A percentile compares a stretch with the other conserved stretches of the same genome.
Conservation (phyloP, 2,888 invertebrate species). For the Synanthedon formicaeformis region DNA sequence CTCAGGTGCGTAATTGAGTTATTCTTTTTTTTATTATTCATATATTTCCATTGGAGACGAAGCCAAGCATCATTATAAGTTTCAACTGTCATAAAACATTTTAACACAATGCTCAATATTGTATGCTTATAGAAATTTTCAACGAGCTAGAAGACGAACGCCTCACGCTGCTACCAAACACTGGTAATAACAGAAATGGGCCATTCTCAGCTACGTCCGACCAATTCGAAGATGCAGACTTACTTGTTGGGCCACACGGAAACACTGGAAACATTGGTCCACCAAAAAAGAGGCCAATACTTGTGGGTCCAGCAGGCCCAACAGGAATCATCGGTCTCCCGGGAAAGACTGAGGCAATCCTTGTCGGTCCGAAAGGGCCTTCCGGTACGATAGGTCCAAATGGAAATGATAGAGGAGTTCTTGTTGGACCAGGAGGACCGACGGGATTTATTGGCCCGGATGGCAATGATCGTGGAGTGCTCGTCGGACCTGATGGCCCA, state of each 20-base stretch:
- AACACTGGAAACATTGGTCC: constrained; percentile 25
- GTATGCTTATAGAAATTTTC: constrained; percentile 34
- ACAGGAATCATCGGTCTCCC: constrained; percentile 31
- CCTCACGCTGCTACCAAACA: constrained; percentile 28
- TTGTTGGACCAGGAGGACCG: constrained; percentile 53
- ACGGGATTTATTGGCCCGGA: constrained; percentile 22
- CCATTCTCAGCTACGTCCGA: constrained; percentile 10
- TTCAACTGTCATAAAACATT: neutral
- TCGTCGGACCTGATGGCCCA: constrained; percentile 58
- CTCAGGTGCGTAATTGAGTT: neutral
- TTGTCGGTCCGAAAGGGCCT: constrained; percentile 44
- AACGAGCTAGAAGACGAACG: constrained; percentile 49
- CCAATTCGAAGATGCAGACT: constrained; percentile 20
- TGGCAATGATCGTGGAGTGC: constrained; percentile 34
- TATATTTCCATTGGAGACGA: too few relatives aligned
- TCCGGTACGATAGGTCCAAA: constrained; percentile 23
- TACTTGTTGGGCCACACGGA: constrained; percentile 56
- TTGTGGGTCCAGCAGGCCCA: constrained; percentile 58
- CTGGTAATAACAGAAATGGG: constrained; percentile 1
- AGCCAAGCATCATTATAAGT: too few relatives aligned
- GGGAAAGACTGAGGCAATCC: constrained; percentile 13
- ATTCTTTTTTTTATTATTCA: too few relatives aligned
- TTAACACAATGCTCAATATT: too few relatives aligned
- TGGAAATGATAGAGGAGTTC: constrained; percentile 16
- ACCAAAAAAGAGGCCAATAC: constrained; percentile 32